phyloP scores from a whole-genome alignment of 2,888 invertebrate species.

The Drosophila acutilabella region DNA sequence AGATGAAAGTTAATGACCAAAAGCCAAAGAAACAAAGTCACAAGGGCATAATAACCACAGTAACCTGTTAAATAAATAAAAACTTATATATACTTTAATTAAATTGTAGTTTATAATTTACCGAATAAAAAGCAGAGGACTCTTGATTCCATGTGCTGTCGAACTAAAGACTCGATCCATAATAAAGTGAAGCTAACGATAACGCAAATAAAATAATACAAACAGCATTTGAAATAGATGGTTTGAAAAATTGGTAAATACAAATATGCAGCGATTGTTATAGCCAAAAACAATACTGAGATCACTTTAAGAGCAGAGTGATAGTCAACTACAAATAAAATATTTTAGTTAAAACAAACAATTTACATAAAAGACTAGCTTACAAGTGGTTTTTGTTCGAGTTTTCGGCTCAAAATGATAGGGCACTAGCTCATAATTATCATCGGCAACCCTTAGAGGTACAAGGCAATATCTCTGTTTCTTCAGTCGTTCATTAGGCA shows the following conservation, averaged over 20 bases:
- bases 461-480: slow-evolving; percentile 20
- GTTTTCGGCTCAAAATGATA: too few relatives aligned
- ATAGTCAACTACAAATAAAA: slow-evolving; percentile 86
- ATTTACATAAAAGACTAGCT: background rate
- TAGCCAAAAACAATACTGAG: slow-evolving; percentile 89
- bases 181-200: slow-evolving; percentile 1
- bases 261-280: slow-evolving; percentile 86
- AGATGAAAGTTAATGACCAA: slow-evolving; percentile 93
- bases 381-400: background rate
- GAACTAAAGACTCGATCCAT: background rate
- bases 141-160: accelerated
- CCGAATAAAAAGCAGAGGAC: background rate
- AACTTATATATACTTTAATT: background rate
- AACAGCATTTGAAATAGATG: slow-evolving; percentile 6
- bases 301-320: slow-evolving; percentile 72
- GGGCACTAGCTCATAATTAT: slow-evolving; percentile 4
- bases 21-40: slow-evolving; percentile 93
- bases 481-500: background rate
- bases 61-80: slow-evolving; percentile 46
- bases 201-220: slow-evolving; percentile 20
- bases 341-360: background rate
- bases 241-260: slow-evolving; percentile 14
- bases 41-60: slow-evolving; percentile 88
- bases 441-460: background rate
- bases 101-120: background rate